Percentiles rank a stretch among this genome's conserved stretches.
Conservation (phyloP, 2,113 vertebrate species). For the Corynorhinus townsendii region DNA sequence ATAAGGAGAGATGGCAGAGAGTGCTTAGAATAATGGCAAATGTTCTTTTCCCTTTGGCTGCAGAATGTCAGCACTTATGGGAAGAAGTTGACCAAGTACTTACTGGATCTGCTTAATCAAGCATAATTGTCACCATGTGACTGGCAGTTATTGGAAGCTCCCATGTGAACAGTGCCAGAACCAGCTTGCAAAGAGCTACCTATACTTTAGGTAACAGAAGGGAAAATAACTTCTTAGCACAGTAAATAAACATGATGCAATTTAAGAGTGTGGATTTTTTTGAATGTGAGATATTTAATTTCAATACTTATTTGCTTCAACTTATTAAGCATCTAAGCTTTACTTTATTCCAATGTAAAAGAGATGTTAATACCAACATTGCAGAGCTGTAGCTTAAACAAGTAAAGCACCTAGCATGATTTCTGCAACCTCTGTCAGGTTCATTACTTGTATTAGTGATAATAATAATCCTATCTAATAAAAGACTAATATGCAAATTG, state of each 20-base stretch:
- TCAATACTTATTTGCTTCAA: not conserved
- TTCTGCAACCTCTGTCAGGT: not conserved
- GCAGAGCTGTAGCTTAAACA: not conserved
- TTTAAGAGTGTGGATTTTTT: not conserved
- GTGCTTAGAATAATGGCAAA: slow-evolving; percentile 69
- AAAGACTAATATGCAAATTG: no score
- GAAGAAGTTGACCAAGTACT: slow-evolving; percentile 82
- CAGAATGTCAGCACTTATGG: slow-evolving; percentile 82
- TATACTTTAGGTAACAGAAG: slow-evolving; percentile 62
- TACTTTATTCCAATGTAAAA: not conserved
- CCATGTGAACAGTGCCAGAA: slow-evolving; percentile 73
- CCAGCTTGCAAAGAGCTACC: slow-evolving; percentile 72
- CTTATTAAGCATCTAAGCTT: not conserved
- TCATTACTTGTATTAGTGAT: not conserved
- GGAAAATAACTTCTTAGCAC: slow-evolving; percentile 41
- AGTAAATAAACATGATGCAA: not conserved
- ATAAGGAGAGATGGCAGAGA: slow-evolving; percentile 52
- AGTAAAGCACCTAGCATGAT: not conserved
- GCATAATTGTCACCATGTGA: slow-evolving; percentile 76
- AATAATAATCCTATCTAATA: no score
- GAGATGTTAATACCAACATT: not conserved
- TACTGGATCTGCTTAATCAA: slow-evolving; percentile 83
- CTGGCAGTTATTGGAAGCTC: slow-evolving; percentile 73
- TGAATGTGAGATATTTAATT: not conserved
- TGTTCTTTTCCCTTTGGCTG: slow-evolving; percentile 73